Percentiles rank a stretch among this genome's conserved stretches.
These are phyloP conservation scores for Pseudorasbora parva DNA, from an alignment of 2,113 vertebrate species.

Conservation along the genomic window DNA sequence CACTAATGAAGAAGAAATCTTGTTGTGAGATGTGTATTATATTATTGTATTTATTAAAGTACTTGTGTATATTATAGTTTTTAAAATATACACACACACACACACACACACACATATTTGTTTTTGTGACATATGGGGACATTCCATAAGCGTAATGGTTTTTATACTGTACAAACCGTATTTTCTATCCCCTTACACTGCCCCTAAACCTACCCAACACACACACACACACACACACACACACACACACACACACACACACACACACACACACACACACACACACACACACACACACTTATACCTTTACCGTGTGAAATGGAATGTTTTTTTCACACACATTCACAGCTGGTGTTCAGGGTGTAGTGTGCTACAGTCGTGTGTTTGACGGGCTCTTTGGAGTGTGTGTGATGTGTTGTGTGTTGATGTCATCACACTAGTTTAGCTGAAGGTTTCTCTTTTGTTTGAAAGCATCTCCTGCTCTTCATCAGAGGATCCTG, in stretches of 20 bases:
- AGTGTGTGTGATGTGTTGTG: not conserved
- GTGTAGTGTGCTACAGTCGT: not conserved
- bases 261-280: not conserved
- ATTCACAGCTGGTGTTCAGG: not conserved
- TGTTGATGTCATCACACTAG: not conserved
- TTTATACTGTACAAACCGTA: no score
- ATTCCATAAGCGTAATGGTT: no score
- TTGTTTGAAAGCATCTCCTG: constrained; percentile 31
- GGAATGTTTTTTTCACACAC: no score
- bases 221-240: not conserved
- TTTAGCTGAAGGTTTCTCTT: constrained; percentile 26
- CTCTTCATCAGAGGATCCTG: constrained; percentile 18
- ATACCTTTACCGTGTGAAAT: not conserved
- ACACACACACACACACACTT: not conserved
- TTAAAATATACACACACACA: no score
- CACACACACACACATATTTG: no score
- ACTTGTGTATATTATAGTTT: no score
- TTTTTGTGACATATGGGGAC: no score
- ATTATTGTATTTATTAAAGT: no score
- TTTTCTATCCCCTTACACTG: no score
- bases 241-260: not conserved
- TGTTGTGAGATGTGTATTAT: no score
- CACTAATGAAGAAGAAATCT: no score
- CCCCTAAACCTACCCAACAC: no score
- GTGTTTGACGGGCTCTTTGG: not conserved